Evolutionary conservation across 2,113 vertebrate species (phyloP).

Genomic region (Tylochromis polylepis): DNA sequence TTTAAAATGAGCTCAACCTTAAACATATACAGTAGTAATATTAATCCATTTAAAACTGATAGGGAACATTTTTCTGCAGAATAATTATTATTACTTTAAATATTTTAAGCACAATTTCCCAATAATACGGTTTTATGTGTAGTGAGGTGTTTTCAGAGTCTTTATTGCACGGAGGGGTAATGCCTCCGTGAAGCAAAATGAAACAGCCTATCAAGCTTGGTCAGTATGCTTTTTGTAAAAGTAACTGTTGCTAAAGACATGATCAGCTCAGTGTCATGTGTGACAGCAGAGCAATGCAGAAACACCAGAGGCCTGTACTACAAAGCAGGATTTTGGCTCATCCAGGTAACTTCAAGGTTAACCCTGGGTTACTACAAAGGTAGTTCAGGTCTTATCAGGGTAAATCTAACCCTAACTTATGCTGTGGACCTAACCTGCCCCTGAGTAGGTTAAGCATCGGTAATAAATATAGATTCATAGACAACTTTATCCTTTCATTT

Average conservation of each 20-base stretch:
- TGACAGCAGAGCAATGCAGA: neutral
- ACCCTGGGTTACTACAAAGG: neutral
- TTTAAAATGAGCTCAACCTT: neutral
- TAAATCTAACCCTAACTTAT: neutral
- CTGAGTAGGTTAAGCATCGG: neutral
- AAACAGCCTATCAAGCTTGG: neutral
- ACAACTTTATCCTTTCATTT: neutral
- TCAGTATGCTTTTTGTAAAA: neutral
- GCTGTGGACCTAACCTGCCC: neutral
- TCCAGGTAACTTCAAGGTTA: neutral
- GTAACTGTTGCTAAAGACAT: neutral
- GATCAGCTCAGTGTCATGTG: neutral
- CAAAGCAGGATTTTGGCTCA: neutral
- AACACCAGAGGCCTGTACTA: neutral
- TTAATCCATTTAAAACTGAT: neutral
- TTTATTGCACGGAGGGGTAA: neutral
- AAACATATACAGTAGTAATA: neutral
- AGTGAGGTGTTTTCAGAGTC: neutral
- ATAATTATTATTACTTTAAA: neutral
- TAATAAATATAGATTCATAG: neutral
- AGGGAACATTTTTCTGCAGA: neutral
- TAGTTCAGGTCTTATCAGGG: neutral
- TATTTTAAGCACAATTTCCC: neutral
- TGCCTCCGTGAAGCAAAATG: neutral
- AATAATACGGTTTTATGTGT: neutral